Evolutionary conservation across 2,113 vertebrate species (phyloP).

Genomic region (Ploceus nigricollis): DNA sequence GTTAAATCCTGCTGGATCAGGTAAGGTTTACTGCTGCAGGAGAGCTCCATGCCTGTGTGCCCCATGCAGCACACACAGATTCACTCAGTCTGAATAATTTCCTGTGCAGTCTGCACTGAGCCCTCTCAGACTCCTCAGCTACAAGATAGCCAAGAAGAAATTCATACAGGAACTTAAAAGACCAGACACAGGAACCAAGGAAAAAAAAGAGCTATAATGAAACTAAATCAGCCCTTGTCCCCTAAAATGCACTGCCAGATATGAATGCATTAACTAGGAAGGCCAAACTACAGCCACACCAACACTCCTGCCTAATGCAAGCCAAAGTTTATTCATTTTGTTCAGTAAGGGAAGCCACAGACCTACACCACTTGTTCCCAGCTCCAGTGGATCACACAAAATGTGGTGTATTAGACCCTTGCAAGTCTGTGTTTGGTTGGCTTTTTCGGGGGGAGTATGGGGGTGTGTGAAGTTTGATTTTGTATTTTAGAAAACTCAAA

Average conservation of each 20-base stretch:
- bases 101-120: neutral
- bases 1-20: neutral
- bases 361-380: neutral
- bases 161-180: neutral
- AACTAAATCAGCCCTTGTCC: neutral
- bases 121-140: neutral
- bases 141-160: neutral
- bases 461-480: neutral
- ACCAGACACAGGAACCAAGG: neutral
- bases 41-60: neutral
- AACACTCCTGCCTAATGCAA: neutral
- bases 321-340: neutral
- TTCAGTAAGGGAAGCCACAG: neutral
- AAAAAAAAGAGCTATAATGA: neutral
- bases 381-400: neutral
- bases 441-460: neutral
- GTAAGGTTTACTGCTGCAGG: neutral
- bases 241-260: neutral
- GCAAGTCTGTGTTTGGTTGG: neutral
- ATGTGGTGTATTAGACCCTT: neutral
- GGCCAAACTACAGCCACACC: neutral
- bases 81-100: neutral
- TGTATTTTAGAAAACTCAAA: neutral
- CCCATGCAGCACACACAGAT: rapidly evolving
- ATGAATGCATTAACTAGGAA: neutral